A percentile compares a stretch with the other conserved stretches of the same genome.
Evolutionary conservation across 2,888 invertebrate species (phyloP).

Genomic region (Xestia sexstrigata): DNA sequence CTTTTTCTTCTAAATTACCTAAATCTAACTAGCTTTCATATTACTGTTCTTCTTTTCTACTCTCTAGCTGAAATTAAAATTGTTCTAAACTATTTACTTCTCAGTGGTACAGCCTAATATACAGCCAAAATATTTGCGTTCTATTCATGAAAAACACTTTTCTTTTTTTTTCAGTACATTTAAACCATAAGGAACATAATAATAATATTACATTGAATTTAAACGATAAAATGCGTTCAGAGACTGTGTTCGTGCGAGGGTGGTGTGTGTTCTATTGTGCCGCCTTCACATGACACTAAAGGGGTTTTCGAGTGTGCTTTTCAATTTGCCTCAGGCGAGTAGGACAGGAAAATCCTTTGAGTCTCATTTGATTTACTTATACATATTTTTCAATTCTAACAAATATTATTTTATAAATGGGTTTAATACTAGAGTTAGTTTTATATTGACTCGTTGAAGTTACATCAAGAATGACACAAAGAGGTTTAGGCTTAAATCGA

Average conservation of each 20-base stretch:
- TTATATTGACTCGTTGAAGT: neutral
- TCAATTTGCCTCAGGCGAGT: constrained; percentile 84
- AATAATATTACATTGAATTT: constrained; percentile 69
- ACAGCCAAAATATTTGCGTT: constrained; percentile 4
- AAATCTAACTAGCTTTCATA: neutral
- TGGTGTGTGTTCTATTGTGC: constrained; percentile 81
- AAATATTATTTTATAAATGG: neutral
- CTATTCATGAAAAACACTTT: neutral
- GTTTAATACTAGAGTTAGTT: too few relatives aligned
- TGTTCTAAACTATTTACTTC: neutral
- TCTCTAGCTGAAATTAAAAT: constrained; percentile 15
- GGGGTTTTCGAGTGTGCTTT: constrained; percentile 90
- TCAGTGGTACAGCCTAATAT: neutral
- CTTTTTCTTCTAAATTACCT: neutral
- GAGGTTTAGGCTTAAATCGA: neutral
- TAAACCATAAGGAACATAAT: constrained; percentile 19
- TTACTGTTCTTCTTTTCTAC: too few relatives aligned
- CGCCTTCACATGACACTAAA: constrained; percentile 86
- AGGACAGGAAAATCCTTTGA: constrained; percentile 69
- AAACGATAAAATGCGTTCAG: constrained; percentile 77
- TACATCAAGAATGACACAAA: neutral
- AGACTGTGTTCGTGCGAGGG: constrained; percentile 67
- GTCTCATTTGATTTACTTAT: constrained; percentile 4
- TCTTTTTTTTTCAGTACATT: constrained; percentile 9
- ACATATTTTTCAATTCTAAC: neutral